phyloP scores from a whole-genome alignment of 1,140 invertebrate genomes.

The Macrotrachela quadricornifera region DNA sequence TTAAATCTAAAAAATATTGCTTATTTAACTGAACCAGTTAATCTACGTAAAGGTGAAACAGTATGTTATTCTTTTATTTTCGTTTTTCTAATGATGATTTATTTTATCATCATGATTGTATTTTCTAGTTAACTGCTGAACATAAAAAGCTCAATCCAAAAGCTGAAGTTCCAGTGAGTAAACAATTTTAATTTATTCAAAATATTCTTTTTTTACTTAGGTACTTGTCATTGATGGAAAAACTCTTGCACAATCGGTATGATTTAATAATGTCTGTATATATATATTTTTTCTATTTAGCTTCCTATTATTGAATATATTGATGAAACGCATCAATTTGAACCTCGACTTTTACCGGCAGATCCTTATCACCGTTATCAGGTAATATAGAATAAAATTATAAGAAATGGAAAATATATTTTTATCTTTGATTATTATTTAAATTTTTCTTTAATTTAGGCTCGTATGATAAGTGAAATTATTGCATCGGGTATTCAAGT shows the following conservation, averaged over 20 bases:
- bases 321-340: conserved; percentile 66
- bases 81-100: background rate
- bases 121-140: conserved; percentile 40
- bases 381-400: no score
- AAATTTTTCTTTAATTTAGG: conserved; percentile 33
- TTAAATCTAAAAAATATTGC: conserved; percentile 73
- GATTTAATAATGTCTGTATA: conserved; percentile 17
- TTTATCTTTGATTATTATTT: no score
- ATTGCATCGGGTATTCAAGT: conserved; percentile 69
- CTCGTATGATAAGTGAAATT: conserved; percentile 50
- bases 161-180: conserved; percentile 3
- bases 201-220: no score
- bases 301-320: conserved; percentile 81
- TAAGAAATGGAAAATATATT: no score
- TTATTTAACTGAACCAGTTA: conserved; percentile 69
- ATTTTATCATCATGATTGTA: background rate
- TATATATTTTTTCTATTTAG: conserved; percentile 23
- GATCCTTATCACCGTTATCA: conserved; percentile 54
- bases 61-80: conserved; percentile 11
- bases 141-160: conserved; percentile 6
- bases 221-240: background rate
- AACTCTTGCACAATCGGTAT: conserved; percentile 7
- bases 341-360: conserved; percentile 52
- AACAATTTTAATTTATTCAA: no score
- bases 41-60: conserved; percentile 48